Evolutionary conservation across 2,797 vertebrate species (phyloP), one percentile per base, ranked within the genome.

Genomic region (Sebastes umbrosus): DNA sequence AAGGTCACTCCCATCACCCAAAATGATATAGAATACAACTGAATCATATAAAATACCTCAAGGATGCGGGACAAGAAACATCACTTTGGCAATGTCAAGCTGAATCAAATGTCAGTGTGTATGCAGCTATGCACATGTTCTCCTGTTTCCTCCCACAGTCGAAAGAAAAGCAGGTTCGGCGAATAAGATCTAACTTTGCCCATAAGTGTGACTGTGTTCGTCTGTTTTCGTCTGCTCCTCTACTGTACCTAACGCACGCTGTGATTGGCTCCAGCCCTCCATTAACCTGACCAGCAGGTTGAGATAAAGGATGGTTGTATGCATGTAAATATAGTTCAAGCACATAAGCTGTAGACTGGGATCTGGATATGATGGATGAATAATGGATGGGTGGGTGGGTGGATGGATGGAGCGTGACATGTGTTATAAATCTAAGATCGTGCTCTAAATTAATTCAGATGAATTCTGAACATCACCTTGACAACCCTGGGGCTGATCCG

Each of bases 371-470:
- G 66, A 65, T 54, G 69, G 18, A 75, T 84, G 71, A 79, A 82
- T 80, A 83, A 82, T 82, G 39, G 67, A 80, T 88, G 75, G 12
- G 43, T 43, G 52, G 62, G 79, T 86, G 75, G 31, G 24, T 36
- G 54, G 31, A 69, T n/a, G 39, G 69, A 73, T 59, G 52, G 58
- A 68, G 67, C 7, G 13, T 66, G 79, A 80, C 54, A 36, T 36
- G 73, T 58, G 69, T 84, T 79, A 75, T 65, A 87, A 88, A 91
- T 87, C 72, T 32, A 64, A 72, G 59, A 68, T 83, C 75, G 31
- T 25, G 34, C 31, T 68, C 24, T 59, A 57, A 84, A 89, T 73
- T 12, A 59, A 82, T 52, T 75, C 67, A 63, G 62, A 75, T 73
- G 12, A 80, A 85, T 73, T 73, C 63, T 75, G 57, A 78, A 75